Base-by-base conservation (phyloP, 1,140 invertebrate species). In the Papilio aristodemus region DNA sequence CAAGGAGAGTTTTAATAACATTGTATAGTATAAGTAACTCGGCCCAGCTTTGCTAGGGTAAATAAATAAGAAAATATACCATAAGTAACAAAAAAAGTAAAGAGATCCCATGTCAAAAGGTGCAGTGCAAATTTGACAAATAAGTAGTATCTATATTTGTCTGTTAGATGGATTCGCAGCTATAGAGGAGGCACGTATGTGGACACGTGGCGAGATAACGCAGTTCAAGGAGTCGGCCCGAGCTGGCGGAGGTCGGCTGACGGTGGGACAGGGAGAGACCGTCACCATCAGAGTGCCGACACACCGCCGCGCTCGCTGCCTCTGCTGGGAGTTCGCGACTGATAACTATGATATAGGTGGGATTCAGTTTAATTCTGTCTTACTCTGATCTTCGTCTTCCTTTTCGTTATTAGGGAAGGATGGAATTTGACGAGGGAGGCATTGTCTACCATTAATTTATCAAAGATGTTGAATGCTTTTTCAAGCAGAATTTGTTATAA, bases 301-400 rank as follows among this genome's bases (percentile, higher is more conserved):
- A 0, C 98, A 99, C 87, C 94, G 96, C 74, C 96, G 98, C 81
- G 99, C 98, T 0, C 95, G 95, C 0, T 97, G 97, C 82, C 92
- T 99, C n/a, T 99, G 98, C 89, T 99, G 99, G 99, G 99, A 99
- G 92, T 99, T 99, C 91, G 98, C 98, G 8, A 99, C 99, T 0
- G 99, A 99, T 87, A 95, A 95, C 80, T 99, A 99, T 89, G 99
- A 99, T 85, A 98, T 99, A 80, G 93, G 93, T 93, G 75, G 38
- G 71, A 72, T 38, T 14, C 19, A 19, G 6, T 66, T 59, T 17
- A 69, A 36, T 41, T 50, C 13, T 27, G 25, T 9, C 14, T 54
- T 14, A 27, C 8, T 32, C n/a, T n/a, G n/a, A n/a, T n/a, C n/a
- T n/a, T n/a, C n/a, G 11, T 57, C 13, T 68, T 1, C 4, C 38